Evolutionary conservation across 2,888 invertebrate species (phyloP).

Genomic region (Halictus quadricinctus): DNA sequence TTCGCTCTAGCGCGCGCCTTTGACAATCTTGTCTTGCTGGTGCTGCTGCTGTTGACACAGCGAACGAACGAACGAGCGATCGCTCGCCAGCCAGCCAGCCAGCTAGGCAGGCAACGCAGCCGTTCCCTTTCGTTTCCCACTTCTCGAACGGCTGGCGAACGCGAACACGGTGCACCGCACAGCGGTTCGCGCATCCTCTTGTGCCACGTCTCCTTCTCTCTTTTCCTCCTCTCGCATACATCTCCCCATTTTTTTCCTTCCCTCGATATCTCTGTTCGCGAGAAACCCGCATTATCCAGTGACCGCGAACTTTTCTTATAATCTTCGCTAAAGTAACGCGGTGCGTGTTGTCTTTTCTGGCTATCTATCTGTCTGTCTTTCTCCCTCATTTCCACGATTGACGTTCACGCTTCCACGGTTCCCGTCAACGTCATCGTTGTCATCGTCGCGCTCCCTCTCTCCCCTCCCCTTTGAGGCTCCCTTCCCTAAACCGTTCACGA

Average conservation of each 20-base stretch:
- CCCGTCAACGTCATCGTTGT: conserved; percentile 50
- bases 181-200: conserved; percentile 69
- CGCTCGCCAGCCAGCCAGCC: background rate
- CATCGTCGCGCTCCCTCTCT: conserved; percentile 26
- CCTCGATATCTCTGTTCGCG: conserved; percentile 31
- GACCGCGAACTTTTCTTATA: conserved; percentile 46
- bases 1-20: conserved; percentile 46
- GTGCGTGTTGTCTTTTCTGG: background rate
- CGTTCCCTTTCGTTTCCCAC: conserved; percentile 67
- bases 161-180: conserved; percentile 64
- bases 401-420: conserved; percentile 43
- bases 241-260: conserved; percentile 33
- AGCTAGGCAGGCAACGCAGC: conserved; percentile 19
- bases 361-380: background rate
- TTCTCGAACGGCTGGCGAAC: conserved; percentile 58
- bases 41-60: conserved; percentile 66
- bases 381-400: conserved; percentile 29
- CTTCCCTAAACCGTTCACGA: background rate
- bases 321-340: conserved; percentile 40
- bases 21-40: conserved; percentile 64
- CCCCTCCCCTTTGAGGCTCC: background rate
- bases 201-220: conserved; percentile 71
- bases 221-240: conserved; percentile 45
- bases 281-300: conserved; percentile 23
- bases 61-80: conserved; percentile 41